phyloP scores from a whole-genome alignment of 2,797 vertebrate species.

The Neosilurus mollespiculum region DNA sequence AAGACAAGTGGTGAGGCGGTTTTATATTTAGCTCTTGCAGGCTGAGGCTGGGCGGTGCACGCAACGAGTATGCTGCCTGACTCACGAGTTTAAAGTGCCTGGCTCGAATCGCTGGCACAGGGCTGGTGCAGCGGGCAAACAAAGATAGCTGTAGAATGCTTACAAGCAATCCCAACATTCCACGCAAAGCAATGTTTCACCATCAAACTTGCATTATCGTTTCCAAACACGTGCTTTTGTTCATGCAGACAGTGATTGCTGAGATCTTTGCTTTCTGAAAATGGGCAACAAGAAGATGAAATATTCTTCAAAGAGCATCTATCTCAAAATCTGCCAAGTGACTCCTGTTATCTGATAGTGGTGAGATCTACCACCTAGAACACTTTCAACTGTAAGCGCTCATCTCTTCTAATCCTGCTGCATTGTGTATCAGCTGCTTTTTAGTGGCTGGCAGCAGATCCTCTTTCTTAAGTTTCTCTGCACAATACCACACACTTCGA shows the following conservation, averaged over 20 bases:
- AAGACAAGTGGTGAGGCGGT: constrained; percentile 42
- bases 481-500: neutral
- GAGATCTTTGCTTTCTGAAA: constrained; percentile 3
- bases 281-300: constrained; percentile 43
- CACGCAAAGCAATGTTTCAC: neutral
- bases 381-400: constrained; percentile 65
- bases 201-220: neutral
- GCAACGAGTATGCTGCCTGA: constrained; percentile 8
- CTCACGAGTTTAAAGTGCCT: constrained; percentile 39
- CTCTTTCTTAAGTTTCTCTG: constrained; percentile 32
- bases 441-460: constrained; percentile 67
- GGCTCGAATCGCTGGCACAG: constrained; percentile 29
- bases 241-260: constrained; percentile 8
- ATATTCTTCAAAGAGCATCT: constrained; percentile 75
- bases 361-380: constrained; percentile 60
- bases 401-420: constrained; percentile 70
- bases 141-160: neutral
- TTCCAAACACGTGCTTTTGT: neutral
- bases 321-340: constrained; percentile 70
- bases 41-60: constrained; percentile 21
- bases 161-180: constrained; percentile 24
- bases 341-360: constrained; percentile 68
- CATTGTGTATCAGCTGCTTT: constrained; percentile 70
- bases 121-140: neutral
- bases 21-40: constrained; percentile 48